Conservation (phyloP, 2,797 vertebrate species). For the Tinamus major region DNA sequence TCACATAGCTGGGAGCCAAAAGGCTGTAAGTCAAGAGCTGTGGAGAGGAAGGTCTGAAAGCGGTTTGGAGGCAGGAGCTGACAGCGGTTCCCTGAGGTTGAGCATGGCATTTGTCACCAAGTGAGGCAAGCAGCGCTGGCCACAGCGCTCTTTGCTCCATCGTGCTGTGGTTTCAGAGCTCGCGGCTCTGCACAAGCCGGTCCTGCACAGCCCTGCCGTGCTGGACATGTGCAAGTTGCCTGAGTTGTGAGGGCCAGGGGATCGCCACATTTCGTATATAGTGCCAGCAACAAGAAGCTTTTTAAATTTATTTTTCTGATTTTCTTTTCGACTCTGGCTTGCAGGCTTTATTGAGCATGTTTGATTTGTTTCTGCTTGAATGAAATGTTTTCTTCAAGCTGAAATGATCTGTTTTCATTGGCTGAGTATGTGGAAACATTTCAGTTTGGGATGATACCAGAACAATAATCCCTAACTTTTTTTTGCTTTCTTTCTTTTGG, state of each 20-base stretch:
- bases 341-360: not conserved
- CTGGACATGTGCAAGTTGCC: not conserved
- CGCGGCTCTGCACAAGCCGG: not conserved
- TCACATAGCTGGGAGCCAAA: not conserved
- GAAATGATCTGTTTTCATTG: conserved; percentile 52
- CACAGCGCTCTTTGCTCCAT: not conserved
- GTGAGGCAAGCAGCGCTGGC: not conserved
- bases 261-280: not conserved
- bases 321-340: not conserved
- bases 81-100: not conserved
- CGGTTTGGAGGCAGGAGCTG: not conserved
- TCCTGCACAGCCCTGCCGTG: not conserved
- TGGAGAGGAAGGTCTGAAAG: not conserved
- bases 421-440: conserved; percentile 42
- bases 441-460: conserved; percentile 41
- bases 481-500: not conserved
- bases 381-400: conserved; percentile 56
- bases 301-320: not conserved
- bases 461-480: conserved; percentile 7
- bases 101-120: not conserved
- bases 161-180: not conserved
- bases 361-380: conserved; percentile 32
- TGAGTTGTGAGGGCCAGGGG: rapidly evolving
- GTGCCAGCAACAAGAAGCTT: not conserved
- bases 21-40: not conserved